Evolutionary conservation across 2,113 vertebrate species (phyloP).

Genomic region (Bucco capensis): DNA sequence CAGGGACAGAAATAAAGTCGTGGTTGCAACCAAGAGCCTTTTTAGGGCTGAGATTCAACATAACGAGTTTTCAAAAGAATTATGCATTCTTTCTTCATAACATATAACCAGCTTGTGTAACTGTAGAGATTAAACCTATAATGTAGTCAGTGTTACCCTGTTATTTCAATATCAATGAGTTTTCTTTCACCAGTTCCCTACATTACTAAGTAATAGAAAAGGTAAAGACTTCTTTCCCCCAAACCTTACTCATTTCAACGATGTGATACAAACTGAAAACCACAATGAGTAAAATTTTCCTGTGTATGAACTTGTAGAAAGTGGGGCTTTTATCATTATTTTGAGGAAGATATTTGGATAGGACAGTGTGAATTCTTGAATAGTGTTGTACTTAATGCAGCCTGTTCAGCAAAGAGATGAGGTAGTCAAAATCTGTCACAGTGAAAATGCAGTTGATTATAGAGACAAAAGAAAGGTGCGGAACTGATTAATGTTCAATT

Average conservation of each 20-base stretch:
- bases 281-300: neutral
- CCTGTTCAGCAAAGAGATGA: neutral
- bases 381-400: neutral
- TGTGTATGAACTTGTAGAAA: neutral
- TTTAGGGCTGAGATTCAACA: neutral
- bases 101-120: neutral
- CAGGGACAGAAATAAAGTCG: neutral
- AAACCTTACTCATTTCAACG: neutral
- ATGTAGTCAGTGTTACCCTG: neutral
- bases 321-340: neutral
- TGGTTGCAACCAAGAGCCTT: neutral
- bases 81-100: neutral
- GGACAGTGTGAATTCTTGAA: neutral
- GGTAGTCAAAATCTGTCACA: neutral
- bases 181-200: neutral
- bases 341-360: neutral
- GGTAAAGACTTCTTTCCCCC: neutral
- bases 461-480: neutral
- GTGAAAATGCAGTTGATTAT: neutral
- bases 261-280: neutral
- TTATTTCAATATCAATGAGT: neutral
- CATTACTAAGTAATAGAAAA: neutral
- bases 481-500: neutral
- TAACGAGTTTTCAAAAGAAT: neutral
- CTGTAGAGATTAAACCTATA: neutral